Evolutionary conservation across 1,140 invertebrate species (phyloP).

Genomic region (Steinernema khuongi): DNA sequence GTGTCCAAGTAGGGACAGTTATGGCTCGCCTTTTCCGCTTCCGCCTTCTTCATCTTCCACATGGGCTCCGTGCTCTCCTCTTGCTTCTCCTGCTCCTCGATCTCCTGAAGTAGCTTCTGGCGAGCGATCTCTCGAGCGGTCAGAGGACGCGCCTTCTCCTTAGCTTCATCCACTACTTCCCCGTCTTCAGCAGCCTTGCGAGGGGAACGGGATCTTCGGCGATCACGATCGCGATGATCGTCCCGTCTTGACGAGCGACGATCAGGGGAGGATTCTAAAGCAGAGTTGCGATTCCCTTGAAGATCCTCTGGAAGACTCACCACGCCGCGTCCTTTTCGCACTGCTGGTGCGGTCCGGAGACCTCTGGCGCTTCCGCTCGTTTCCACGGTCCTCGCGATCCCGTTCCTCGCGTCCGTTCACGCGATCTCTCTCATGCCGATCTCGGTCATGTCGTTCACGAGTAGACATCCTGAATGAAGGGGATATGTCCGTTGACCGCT

Average conservation of each 20-base stretch:
- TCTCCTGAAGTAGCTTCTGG: constrained; percentile 7
- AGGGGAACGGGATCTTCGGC: neutral
- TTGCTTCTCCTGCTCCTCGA: constrained; percentile 18
- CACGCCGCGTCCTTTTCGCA: neutral
- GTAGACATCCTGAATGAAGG: neutral
- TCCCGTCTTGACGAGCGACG: neutral
- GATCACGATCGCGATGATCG: neutral
- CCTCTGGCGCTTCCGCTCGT: neutral
- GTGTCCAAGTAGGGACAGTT: constrained; percentile 58
- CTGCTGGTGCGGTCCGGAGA: neutral
- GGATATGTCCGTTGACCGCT: too few species aligned
- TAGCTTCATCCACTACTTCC: neutral
- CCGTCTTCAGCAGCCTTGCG: neutral
- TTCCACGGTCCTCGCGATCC: neutral
- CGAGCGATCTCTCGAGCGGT: constrained; percentile 14
- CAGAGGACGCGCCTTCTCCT: neutral
- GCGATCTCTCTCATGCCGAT: neutral
- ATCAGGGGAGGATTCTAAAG: neutral
- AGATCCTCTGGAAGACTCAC: neutral
- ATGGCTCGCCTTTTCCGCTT: constrained; percentile 46
- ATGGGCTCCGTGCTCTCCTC: neutral
- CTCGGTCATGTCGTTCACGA: neutral
- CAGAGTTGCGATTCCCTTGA: too few species aligned
- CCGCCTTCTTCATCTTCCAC: constrained; percentile 51
- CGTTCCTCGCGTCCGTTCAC: neutral